Evolutionary conservation across 2,888 invertebrate genomes (phyloP).

Genomic region (Terebella lapidaria): DNA sequence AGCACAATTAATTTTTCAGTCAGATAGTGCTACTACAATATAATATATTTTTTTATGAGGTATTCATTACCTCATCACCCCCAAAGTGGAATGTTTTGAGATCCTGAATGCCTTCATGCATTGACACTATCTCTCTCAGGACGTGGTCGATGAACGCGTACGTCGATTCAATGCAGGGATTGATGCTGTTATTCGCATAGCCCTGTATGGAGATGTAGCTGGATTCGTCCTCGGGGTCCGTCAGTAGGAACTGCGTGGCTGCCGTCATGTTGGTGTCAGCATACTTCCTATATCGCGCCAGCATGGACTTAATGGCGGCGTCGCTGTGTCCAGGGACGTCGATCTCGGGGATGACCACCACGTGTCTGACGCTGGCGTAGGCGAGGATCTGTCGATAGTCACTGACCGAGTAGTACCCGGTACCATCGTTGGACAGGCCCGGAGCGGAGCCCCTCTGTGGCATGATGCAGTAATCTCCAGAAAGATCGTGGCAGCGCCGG

Average conservation of each 20-base stretch:
- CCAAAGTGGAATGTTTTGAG: constrained; percentile 38
- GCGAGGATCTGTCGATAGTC: constrained; percentile 40
- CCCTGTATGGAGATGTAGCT: constrained; percentile 34
- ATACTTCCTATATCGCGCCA: neutral
- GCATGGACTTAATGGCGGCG: neutral
- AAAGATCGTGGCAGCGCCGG: constrained; percentile 36
- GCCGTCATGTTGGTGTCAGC: neutral
- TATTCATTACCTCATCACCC: constrained; percentile 36
- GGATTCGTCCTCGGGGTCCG: constrained; percentile 21
- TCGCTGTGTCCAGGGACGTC: neutral
- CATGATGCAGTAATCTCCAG: constrained; percentile 32
- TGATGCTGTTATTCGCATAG: constrained; percentile 41
- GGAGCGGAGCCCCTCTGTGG: constrained; percentile 43
- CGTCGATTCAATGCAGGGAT: constrained; percentile 41
- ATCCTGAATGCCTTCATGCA: constrained; percentile 31
- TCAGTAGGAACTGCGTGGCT: neutral
- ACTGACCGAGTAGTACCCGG: constrained; percentile 34
- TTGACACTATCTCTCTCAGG: constrained; percentile 6
- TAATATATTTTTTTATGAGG: too few species aligned
- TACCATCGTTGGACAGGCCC: constrained; percentile 26
- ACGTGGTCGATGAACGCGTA: constrained; percentile 39
- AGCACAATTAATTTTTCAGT: too few species aligned
- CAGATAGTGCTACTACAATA: too few species aligned
- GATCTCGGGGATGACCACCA: constrained; percentile 23
- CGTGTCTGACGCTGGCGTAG: constrained; percentile 34